These are phyloP conservation scores for Embidobia sp. DNA, from an alignment of 2,888 invertebrate species.

Conservation along the genomic window DNA sequence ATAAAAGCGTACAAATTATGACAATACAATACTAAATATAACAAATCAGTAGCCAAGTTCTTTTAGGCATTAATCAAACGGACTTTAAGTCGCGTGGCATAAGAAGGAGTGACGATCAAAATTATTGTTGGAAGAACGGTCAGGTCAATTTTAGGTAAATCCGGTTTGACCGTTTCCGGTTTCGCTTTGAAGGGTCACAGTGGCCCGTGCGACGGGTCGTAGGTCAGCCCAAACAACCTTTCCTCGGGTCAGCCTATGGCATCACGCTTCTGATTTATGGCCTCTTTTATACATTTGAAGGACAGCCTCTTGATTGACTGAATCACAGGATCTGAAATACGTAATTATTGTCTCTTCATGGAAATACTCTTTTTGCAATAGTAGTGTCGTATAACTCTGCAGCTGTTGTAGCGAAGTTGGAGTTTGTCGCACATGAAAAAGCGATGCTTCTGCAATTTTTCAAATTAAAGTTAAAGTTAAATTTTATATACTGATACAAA, in stretches of 20 bases:
- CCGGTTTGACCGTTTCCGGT: slow-evolving; percentile 77
- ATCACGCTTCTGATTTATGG: slow-evolving; percentile 79
- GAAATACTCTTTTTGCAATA: not conserved
- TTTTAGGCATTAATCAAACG: slow-evolving; percentile 74
- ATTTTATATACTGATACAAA: too few relatives aligned
- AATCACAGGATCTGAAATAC: slow-evolving; percentile 62
- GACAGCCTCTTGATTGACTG: slow-evolving; percentile 61
- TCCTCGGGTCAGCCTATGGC: slow-evolving; percentile 78
- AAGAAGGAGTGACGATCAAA: slow-evolving; percentile 78
- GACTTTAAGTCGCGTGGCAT: slow-evolving; percentile 75
- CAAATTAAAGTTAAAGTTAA: too few relatives aligned
- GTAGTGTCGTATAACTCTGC: too few relatives aligned
- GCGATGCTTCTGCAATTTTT: too few relatives aligned
- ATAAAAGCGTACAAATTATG: too few relatives aligned
- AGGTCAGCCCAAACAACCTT: slow-evolving; percentile 81
- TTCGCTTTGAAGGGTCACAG: slow-evolving; percentile 70
- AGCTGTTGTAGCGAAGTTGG: too few relatives aligned
- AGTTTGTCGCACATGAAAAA: too few relatives aligned
- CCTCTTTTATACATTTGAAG: slow-evolving; percentile 66
- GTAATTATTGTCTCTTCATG: slow-evolving; percentile 16
- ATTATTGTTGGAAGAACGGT: slow-evolving; percentile 72
- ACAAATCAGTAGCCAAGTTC: not conserved
- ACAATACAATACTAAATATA: slow-evolving; percentile 7
- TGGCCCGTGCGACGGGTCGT: slow-evolving; percentile 75
- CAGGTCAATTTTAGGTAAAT: slow-evolving; percentile 73